Base-by-base conservation (phyloP, 2,888 invertebrate genomes). In the Tribolium freemani region DNA sequence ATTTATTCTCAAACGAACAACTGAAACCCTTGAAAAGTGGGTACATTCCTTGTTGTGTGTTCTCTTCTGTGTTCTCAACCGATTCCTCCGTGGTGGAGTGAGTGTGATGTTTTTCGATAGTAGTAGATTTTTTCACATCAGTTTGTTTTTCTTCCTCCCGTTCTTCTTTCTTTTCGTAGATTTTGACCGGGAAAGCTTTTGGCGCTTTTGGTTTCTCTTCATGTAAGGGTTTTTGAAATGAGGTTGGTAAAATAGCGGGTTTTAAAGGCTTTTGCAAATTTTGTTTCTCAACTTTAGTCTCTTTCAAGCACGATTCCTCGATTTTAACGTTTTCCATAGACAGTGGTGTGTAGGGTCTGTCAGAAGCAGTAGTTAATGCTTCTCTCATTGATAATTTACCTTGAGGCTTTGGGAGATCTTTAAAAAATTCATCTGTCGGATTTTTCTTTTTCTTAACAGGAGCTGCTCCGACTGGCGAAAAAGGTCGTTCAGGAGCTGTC, bases 301-400 rank as follows among this genome's bases (percentile, higher is more conserved):
- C 58, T 44, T 45, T 46, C 38, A 45, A 10, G 6, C 9, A 44
- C 16, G 26, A 11, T 20, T 66, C 53, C 9, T 61, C 66, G 46
- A 53, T 46, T 48, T 70, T 68, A 0, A 73, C 73, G 54, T 54
- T 72, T 71, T 83, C 83, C 10, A 71, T 61, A 26, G 80, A 67
- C 10, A 85, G 68, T 13, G 92, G 91, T 10, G 92, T 90, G 83
- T 91, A 93, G 4, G 93, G 88, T 73, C 92, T 88, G 30, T 93
- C 92, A 0, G 94, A 88, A 16, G 93, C 93, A 8, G 91, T 93
- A 1, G 93, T 94, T 69, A 87, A 78, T 11, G 87, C 86, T 26
- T 82, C 75, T 44, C 83, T 73, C 84, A 87, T 83, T 50, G 83
- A 80, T 30, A 87, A 76, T 74, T 78, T 82, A 69, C 84, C 81